Evolutionary conservation across 2,888 invertebrate species (phyloP).

Genomic region (Caenorhabditis uteleia): DNA sequence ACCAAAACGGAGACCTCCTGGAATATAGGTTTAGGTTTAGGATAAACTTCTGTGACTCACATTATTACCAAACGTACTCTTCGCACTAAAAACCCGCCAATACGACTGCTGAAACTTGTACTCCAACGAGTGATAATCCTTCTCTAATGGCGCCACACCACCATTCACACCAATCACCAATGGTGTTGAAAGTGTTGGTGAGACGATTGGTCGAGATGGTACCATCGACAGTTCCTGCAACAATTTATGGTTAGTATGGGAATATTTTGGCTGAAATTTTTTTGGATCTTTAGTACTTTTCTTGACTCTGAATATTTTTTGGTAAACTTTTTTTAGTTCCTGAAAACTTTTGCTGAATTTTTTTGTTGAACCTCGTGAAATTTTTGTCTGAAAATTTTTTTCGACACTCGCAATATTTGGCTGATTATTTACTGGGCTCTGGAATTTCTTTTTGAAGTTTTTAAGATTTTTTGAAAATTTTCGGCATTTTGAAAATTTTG

Average conservation of each 20-base stretch:
- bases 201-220: slow-evolving; percentile 44
- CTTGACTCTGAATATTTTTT: slow-evolving; percentile 19
- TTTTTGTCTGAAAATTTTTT: too few species aligned
- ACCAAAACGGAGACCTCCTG: slow-evolving; percentile 63
- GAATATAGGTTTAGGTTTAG: slow-evolving; percentile 2
- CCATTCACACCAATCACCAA: not conserved
- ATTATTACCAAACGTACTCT: slow-evolving; percentile 55
- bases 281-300: slow-evolving; percentile 7
- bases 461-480: too few species aligned
- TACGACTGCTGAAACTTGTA: slow-evolving; percentile 40
- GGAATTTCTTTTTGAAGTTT: too few species aligned
- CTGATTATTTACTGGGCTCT: too few species aligned
- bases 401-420: too few species aligned
- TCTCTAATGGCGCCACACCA: slow-evolving; percentile 38
- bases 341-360: too few species aligned
- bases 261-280: slow-evolving; percentile 1
- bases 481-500: too few species aligned
- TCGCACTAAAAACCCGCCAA: slow-evolving; percentile 58
- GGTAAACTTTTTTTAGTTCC: too few species aligned
- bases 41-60: too few species aligned
- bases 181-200: slow-evolving; percentile 43
- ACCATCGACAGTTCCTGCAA: slow-evolving; percentile 55
- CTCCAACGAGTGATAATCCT: slow-evolving; percentile 42
- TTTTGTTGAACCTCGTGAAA: too few species aligned
- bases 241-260: not conserved